Evolutionary conservation across 2,113 vertebrate genomes (phyloP), one percentile per base, ranked within the genome.

Genomic region (Chaetorhynchus papuensis): DNA sequence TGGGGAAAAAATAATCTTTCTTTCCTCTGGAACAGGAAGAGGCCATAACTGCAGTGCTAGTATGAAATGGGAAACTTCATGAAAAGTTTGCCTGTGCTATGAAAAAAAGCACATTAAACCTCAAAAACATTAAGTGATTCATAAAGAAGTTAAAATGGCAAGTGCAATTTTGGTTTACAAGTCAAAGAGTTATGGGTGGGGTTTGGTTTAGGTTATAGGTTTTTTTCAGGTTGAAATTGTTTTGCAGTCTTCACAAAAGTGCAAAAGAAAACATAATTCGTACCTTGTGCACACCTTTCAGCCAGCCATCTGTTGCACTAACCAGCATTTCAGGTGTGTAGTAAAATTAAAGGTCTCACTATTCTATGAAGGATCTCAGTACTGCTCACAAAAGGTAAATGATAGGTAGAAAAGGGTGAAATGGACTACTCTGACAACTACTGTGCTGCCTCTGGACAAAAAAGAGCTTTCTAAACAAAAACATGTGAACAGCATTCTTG

Each of bases 271-370:
- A 92, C 23, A 57, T 60, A 87, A 87, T 66, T 81, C n/a, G 20
- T 81, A 53, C 18, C 49, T 30, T 42, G 14, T 63, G 39, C 57
- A 78, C 64, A 26, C 44, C 83, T 88, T 96, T 96, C 77, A 95
- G 71, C 64, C 79, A 96, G 61, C 87, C 78, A 94, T 47, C 69
- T 83, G 50, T 69, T 89, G 57, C 26, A 76, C 31, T 92, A 85
- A 90, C 54, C 45, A 54, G 19, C 57, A 64, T 84, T 97, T 94
- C 93, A 96, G 45, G 79, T 93, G 76, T 33, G 28, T 7, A 90
- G 47, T 82, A 96, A 95, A 96, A 87, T 64, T 91, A 70, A 96
- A 65, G 28, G 31, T 68, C 68, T 94, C 78, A 88, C 30, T 57
- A 19, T 53, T 95, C 54, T 82, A 59, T 49, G 57, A 70, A 95